A percentile compares a stretch with the other conserved stretches of the same genome.
Conservation (phyloP, 2,113 vertebrate genomes). For the Paracanthobrama guichenoti region DNA sequence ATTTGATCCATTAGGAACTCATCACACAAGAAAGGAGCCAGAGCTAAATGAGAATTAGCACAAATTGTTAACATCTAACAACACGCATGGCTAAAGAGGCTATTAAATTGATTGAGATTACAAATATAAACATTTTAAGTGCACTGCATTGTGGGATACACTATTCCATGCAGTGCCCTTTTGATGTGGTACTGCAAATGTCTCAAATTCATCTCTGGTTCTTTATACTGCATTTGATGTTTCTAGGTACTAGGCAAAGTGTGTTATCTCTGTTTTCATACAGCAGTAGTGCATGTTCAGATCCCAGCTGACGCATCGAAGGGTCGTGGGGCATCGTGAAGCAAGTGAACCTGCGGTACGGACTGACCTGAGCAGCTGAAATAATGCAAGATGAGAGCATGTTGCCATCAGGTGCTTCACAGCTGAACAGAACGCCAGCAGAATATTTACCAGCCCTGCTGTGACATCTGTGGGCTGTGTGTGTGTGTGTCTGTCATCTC, state of each 20-base stretch:
- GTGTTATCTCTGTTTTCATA: background rate
- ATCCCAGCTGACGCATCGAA: background rate
- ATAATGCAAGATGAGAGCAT: constrained; percentile 23
- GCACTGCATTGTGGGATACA: background rate
- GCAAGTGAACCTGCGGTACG: constrained; percentile 20
- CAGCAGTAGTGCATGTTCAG: background rate
- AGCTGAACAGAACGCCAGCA: constrained; percentile 42
- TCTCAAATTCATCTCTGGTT: background rate
- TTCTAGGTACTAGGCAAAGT: background rate
- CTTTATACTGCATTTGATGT: background rate
- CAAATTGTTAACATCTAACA: background rate
- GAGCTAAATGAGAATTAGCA: background rate
- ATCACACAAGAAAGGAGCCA: background rate
- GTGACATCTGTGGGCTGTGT: constrained; percentile 42
- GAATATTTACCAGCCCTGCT: constrained; percentile 46
- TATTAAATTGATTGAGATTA: background rate
- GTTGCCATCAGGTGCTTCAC: constrained; percentile 47
- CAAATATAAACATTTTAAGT: background rate
- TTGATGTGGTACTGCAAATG: background rate
- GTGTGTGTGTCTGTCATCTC: background rate
- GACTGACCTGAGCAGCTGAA: constrained; percentile 33
- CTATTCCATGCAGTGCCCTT: background rate
- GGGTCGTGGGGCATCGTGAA: background rate
- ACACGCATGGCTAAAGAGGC: background rate
- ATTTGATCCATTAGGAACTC: background rate